Percentiles rank a stretch among this genome's conserved stretches.
phyloP scores from a whole-genome alignment of 1,140 invertebrate genomes.

The Macrobrachium nipponense region DNA sequence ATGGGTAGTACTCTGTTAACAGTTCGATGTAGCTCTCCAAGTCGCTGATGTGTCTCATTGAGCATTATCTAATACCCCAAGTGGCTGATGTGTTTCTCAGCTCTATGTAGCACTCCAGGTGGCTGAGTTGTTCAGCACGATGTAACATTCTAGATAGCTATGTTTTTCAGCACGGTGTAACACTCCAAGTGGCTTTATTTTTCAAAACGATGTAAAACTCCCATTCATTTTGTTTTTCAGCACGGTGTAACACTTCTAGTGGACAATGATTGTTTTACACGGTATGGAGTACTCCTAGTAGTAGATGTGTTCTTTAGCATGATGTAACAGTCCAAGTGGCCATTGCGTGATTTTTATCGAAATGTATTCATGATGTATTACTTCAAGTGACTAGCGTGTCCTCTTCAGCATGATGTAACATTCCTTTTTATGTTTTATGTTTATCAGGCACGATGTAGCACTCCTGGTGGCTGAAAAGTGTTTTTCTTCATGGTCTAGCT shows the following conservation, averaged over 20 bases:
- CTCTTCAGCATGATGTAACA: not conserved
- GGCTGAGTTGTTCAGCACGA: slow-evolving; percentile 22
- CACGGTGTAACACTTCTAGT: slow-evolving; percentile 13
- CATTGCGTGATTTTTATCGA: not conserved
- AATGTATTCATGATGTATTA: not conserved
- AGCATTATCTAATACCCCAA: slow-evolving; percentile 9
- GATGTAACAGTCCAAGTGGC: slow-evolving; percentile 10
- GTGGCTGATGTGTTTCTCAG: not conserved
- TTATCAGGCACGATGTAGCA: slow-evolving; percentile 21
- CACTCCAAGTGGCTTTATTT: slow-evolving; percentile 21
- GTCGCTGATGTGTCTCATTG: slow-evolving; percentile 14
- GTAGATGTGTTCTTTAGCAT: slow-evolving; percentile 5
- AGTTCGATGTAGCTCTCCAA: slow-evolving; percentile 27
- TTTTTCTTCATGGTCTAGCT: not conserved
- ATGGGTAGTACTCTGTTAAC: slow-evolving; percentile 20
- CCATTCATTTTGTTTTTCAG: not conserved
- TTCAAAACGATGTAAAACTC: slow-evolving; percentile 21
- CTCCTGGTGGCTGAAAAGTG: not conserved
- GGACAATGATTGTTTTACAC: not conserved
- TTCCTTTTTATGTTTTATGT: not conserved
- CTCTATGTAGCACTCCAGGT: slow-evolving; percentile 2
- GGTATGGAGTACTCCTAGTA: not conserved
- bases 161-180: slow-evolving; percentile 6
- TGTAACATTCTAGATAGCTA: slow-evolving; percentile 26
- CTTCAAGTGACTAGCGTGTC: too few relatives aligned